A percentile compares a stretch with the other conserved stretches of the same genome.
phyloP scores from a whole-genome alignment of 1,140 invertebrate species.

The Drosophila watanabei region DNA sequence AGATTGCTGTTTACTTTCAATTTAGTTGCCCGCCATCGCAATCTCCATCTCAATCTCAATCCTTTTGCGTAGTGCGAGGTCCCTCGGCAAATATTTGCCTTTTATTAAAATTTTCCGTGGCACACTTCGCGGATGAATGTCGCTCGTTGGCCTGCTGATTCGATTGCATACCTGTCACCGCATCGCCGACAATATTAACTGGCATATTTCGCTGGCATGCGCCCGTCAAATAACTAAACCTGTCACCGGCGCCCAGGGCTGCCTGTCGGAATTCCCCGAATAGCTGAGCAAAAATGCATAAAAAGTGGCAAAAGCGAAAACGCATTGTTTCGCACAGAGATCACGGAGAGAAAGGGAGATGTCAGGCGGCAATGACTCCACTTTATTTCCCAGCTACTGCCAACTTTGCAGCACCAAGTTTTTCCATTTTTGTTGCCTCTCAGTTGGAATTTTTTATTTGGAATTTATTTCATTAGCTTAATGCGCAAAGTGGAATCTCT shows the following conservation, averaged over 20 bases:
- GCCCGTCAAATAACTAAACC: conserved; percentile 75
- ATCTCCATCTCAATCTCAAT: conserved; percentile 40
- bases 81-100: conserved; percentile 69
- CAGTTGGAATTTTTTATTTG: conserved; percentile 46
- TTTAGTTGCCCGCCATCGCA: conserved; percentile 61
- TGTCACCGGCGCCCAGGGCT: conserved; percentile 50
- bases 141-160: conserved; percentile 36
- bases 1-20: conserved; percentile 80
- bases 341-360: background rate
- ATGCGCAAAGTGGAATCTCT: conserved; percentile 64
- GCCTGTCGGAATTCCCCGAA: conserved; percentile 25
- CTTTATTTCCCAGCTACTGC: conserved; percentile 25
- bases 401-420: conserved; percentile 34
- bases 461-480: conserved; percentile 77
- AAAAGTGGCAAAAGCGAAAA: conserved; percentile 32
- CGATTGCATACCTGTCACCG: conserved; percentile 49
- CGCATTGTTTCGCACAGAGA: conserved; percentile 64
- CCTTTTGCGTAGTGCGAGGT: conserved; percentile 34
- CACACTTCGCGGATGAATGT: conserved; percentile 43
- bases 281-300: conserved; percentile 17
- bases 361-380: conserved; percentile 35
- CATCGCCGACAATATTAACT: conserved; percentile 54
- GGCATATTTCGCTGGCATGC: conserved; percentile 62
- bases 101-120: conserved; percentile 65
- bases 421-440: conserved; percentile 39